Conservation (phyloP, 2,888 invertebrate species). For the Margaritifera margaritifera region DNA sequence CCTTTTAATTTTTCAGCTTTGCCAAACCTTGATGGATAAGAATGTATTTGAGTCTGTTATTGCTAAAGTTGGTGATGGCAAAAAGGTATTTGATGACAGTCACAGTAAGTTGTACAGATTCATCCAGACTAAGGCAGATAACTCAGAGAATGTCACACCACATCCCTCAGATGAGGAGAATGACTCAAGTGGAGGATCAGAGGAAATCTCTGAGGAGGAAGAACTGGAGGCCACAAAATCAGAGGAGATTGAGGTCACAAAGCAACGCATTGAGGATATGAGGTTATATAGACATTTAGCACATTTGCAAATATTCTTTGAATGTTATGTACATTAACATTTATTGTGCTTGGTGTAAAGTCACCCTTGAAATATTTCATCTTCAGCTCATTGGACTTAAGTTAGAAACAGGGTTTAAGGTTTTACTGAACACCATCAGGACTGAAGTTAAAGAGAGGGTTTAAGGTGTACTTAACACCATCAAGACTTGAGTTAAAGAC, state of each 20-base stretch:
- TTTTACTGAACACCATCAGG: no score
- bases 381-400: no score
- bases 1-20: constrained; percentile 49
- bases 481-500: no score
- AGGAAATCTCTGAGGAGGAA: constrained; percentile 27
- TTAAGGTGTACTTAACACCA: no score
- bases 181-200: constrained; percentile 23
- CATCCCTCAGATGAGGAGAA: constrained; percentile 28
- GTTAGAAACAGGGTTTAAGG: no score
- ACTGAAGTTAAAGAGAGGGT: no score
- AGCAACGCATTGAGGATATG: constrained; percentile 19
- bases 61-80: constrained; percentile 38
- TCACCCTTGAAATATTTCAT: no score
- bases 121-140: constrained; percentile 36
- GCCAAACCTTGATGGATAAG: constrained; percentile 66
- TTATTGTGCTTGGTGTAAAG: no score
- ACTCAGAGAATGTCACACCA: constrained; percentile 30
- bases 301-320: no score
- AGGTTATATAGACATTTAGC: constrained; percentile 6
- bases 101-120: constrained; percentile 64
- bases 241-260: constrained; percentile 10
- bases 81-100: constrained; percentile 68
- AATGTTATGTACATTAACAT: no score
- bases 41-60: constrained; percentile 66
- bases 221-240: not conserved